Conservation (phyloP, 2,797 vertebrate species). For the Sebastes cheni region DNA sequence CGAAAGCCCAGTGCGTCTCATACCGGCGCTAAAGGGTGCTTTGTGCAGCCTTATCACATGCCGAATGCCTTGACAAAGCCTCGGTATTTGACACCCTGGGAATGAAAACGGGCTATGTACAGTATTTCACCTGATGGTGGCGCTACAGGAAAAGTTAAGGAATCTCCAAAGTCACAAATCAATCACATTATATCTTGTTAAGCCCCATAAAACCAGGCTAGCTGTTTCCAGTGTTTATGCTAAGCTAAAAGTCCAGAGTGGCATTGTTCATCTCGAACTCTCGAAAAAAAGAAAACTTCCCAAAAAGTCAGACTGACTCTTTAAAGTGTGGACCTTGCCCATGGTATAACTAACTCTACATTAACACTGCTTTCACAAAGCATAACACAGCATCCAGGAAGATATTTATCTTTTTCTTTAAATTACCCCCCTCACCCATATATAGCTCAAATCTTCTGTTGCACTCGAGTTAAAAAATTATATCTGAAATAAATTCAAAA, state of each 20-base stretch:
- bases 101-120: too few relatives aligned
- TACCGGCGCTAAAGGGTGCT: too few relatives aligned
- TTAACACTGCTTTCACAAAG: constrained; percentile 83
- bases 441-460: constrained; percentile 82
- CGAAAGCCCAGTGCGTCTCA: too few relatives aligned
- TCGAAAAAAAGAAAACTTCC: neutral
- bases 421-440: constrained; percentile 74
- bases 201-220: neutral
- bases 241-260: neutral
- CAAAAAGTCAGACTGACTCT: constrained; percentile 26
- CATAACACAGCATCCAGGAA: constrained; percentile 80
- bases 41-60: fast-evolving
- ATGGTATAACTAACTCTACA: constrained; percentile 71
- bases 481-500: constrained; percentile 87
- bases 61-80: too few relatives aligned
- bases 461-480: constrained; percentile 87
- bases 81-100: too few relatives aligned
- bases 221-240: constrained; percentile 5
- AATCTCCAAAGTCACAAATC: neutral
- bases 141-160: neutral
- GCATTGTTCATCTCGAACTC: neutral
- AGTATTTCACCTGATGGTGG: neutral
- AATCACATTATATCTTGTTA: neutral
- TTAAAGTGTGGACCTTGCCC: constrained; percentile 47
- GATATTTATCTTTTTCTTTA: constrained; percentile 76